These are phyloP conservation scores for Notiomystis cincta DNA, from an alignment of 2,113 vertebrate genomes.

Conservation along the genomic window DNA sequence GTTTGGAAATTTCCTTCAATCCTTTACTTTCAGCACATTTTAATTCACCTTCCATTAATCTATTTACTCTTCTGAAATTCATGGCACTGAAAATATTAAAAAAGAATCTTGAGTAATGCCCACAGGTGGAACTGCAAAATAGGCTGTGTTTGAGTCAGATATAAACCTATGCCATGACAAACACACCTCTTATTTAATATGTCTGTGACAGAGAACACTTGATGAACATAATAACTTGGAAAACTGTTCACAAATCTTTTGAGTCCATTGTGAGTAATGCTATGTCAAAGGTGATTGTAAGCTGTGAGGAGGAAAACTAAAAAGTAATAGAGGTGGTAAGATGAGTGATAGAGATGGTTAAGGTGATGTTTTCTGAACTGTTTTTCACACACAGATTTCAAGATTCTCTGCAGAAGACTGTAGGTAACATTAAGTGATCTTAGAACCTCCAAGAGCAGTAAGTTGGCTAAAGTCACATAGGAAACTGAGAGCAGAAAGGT, in stretches of 20 bases:
- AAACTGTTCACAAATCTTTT: slow-evolving; percentile 1
- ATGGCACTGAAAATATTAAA: not conserved
- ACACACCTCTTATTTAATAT: not conserved
- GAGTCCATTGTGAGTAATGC: not conserved
- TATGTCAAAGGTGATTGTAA: not conserved
- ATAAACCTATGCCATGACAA: not conserved
- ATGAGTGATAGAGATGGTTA: not conserved
- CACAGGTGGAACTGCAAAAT: not conserved
- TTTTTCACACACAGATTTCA: not conserved
- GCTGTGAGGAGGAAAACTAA: not conserved
- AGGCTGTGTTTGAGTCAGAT: not conserved
- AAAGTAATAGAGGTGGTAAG: not conserved
- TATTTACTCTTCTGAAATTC: not conserved
- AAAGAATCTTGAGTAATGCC: not conserved
- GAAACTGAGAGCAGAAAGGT: not conserved
- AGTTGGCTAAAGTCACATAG: not conserved
- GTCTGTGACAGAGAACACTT: not conserved
- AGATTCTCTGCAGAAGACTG: not conserved
- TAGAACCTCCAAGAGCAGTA: not conserved
- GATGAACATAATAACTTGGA: slow-evolving; percentile 1
- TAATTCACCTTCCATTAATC: not conserved
- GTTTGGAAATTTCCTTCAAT: not conserved
- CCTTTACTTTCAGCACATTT: not conserved
- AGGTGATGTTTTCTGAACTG: not conserved
- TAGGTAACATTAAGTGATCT: not conserved